Evolutionary conservation across 1,140 invertebrate species (phyloP), one percentile per base, ranked within the genome.

Genomic region (Temnothorax longispinosus): DNA sequence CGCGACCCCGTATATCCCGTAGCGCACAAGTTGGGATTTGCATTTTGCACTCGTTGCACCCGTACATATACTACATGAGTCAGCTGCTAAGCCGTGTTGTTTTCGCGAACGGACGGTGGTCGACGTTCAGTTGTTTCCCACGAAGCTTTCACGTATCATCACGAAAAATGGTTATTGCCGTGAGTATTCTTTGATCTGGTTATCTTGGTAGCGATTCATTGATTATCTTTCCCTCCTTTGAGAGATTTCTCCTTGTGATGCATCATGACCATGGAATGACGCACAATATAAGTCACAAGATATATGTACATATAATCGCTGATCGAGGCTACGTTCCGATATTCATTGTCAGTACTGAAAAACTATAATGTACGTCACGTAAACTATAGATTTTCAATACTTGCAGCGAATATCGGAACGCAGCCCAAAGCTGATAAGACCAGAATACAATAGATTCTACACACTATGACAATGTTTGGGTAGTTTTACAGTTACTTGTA

Each of bases 141-240:
- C 90, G 93, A 78, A 35, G 41, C 18, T 91, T 95, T 91, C 94
- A 93, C 65, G 21, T 91, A 32, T 91, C 94, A 10, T 44, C 90
- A 0, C 86, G 41, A 93, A 94, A 93, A 86, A 95, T 95, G 95
- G 93, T 94, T 92, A 94, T 95, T 64, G 89, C 93, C 41, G 95
- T 95, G 80, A 93, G 94, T 90, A 82, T 60, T 13, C 35, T 21
- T 65, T 41, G 3, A 8, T 54, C 18, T 81, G 2, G 32, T 58
- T 21, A 47, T 58, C 35, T 72, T 27, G 27, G 27, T 6, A 32
- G 6, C 4, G 18, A 5, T 27, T 77, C 27, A 32, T 35, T 15
- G 3, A 4, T 35, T 27, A 47, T 77, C 7, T 41, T 27, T 47
- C 18, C 32, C 6, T 18, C 38, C 38, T 41, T 41, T 11, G 21